phyloP scores from a whole-genome alignment of 1,140 invertebrate genomes.

The Procambarus virginalis region DNA sequence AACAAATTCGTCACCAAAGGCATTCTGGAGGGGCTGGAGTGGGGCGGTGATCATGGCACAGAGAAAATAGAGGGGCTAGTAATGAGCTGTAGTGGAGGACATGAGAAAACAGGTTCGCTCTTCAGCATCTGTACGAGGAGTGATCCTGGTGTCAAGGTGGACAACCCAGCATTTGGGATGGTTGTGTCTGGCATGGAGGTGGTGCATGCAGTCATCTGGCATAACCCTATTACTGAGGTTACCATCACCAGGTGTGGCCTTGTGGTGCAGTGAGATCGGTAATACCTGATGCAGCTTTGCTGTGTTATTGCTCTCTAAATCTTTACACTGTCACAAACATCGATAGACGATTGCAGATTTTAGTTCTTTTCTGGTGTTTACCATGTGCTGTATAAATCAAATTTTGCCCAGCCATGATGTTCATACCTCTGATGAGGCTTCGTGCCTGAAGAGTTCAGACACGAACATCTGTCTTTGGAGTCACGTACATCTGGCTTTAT shows the following conservation, averaged over 20 bases:
- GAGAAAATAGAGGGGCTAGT: background rate
- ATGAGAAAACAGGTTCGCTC: background rate
- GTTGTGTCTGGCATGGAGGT: conserved; percentile 21
- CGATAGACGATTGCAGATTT: no score
- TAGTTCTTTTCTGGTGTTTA: no score
- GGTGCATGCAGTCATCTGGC: background rate
- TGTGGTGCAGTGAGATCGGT: no score
- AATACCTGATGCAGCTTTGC: no score
- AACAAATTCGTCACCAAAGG: background rate
- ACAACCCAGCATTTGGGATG: background rate
- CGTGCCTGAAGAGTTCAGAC: no score
- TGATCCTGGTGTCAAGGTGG: background rate
- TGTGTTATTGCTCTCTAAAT: no score
- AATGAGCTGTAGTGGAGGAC: background rate
- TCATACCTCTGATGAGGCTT: no score
- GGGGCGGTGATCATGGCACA: background rate
- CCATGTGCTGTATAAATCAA: no score
- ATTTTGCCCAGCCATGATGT: no score
- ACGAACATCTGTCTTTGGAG: no score
- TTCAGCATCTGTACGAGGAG: conserved; percentile 14
- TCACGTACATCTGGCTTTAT: no score
- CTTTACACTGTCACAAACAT: no score
- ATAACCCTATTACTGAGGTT: conserved; percentile 10
- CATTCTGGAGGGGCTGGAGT: background rate
- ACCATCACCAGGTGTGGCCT: conserved; percentile 17